These are phyloP conservation scores for Gryllus longicercus DNA, from an alignment of 2,888 invertebrate species.

Conservation along the genomic window DNA sequence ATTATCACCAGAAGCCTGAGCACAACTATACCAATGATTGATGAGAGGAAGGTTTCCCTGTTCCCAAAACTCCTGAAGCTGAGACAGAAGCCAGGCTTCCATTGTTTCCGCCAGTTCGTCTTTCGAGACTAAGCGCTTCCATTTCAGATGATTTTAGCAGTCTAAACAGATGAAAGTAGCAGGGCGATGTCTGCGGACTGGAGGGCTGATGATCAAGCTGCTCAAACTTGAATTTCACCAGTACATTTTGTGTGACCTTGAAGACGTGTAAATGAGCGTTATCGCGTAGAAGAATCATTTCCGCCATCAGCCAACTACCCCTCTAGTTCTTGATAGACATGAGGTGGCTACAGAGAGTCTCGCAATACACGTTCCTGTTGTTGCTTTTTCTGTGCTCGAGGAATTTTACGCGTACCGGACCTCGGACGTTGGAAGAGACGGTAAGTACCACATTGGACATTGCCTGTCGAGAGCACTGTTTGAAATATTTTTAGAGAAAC, in stretches of 20 bases:
- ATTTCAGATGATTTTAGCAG: constrained; percentile 22
- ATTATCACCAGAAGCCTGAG: not conserved
- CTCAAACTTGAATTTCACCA: too few species aligned
- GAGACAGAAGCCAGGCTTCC: constrained; percentile 20
- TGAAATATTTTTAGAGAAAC: too few species aligned
- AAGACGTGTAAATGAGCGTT: too few species aligned
- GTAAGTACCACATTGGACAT: too few species aligned
- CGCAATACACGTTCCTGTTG: constrained; percentile 19
- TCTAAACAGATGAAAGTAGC: constrained; percentile 25
- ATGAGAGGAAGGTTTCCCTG: constrained; percentile 26
- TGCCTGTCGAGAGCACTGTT: too few species aligned
- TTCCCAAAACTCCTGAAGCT: constrained; percentile 26
- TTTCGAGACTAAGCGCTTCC: constrained; percentile 26
- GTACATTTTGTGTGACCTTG: too few species aligned
- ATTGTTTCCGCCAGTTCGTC: constrained; percentile 25
- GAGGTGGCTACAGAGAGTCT: constrained; percentile 26
- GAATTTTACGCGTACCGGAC: not conserved
- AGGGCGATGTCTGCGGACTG: constrained; percentile 26
- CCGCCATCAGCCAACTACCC: constrained; percentile 20
- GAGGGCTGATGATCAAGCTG: constrained; percentile 26
- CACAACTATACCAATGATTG: constrained; percentile 27
- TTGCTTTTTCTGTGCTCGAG: constrained; percentile 24
- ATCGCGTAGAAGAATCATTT: too few species aligned
- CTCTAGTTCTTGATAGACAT: constrained; percentile 25
- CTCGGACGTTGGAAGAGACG: too few species aligned